These are phyloP conservation scores for Pogoniulus pusillus DNA, from an alignment of 2,797 vertebrate genomes.

Conservation along the genomic window DNA sequence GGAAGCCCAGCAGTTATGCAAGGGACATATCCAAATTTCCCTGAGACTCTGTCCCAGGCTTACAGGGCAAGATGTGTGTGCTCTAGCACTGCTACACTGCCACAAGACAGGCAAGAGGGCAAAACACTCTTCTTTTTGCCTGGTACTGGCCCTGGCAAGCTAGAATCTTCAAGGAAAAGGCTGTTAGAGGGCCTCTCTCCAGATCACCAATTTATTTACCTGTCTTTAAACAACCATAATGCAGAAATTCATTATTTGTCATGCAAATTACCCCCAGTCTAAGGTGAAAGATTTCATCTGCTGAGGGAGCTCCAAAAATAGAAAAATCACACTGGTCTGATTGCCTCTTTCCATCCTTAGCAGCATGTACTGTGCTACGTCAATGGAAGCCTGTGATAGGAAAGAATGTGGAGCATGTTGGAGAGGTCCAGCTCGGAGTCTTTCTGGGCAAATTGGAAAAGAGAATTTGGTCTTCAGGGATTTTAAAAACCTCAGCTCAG, in stretches of 20 bases:
- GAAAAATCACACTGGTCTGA: neutral
- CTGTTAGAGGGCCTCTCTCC: neutral
- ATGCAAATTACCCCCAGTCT: neutral
- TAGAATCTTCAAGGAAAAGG: neutral
- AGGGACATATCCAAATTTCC: neutral
- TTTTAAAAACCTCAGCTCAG: constrained; percentile 16
- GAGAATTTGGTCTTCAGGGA: neutral
- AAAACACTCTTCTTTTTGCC: neutral
- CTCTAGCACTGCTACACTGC: neutral
- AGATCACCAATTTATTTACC: neutral
- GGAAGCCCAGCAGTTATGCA: neutral
- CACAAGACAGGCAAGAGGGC: neutral
- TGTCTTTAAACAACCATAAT: neutral
- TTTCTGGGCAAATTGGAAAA: neutral
- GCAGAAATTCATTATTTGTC: neutral
- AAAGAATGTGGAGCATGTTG: constrained; percentile 56
- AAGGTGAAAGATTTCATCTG: constrained; percentile 19
- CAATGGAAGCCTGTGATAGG: constrained; percentile 43
- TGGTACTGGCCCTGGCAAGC: neutral
- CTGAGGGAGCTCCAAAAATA: constrained; percentile 54
- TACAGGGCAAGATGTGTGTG: neutral
- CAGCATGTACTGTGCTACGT: neutral
- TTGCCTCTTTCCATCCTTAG: constrained; percentile 57
- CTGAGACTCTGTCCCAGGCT: neutral
- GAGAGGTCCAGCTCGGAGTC: neutral